Base-by-base conservation (phyloP, 2,797 vertebrate genomes). In the Fundulus diaphanus region DNA sequence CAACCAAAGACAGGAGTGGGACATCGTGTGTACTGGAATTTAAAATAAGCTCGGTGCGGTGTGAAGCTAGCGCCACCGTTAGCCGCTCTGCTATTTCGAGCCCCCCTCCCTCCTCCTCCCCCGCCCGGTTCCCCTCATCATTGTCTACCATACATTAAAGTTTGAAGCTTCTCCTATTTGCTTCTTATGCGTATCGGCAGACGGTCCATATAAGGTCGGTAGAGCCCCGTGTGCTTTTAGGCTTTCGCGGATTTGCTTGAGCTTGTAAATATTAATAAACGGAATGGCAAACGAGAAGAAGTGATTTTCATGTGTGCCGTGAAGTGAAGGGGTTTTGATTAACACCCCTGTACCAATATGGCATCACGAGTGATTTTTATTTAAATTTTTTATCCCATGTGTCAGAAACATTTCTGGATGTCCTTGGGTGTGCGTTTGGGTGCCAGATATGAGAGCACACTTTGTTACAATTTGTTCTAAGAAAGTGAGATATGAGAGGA, bases 61-160 rank as follows among this genome's bases (percentile, higher is more conserved):
- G 46, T 27, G 6, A 33, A 18, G 46, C 40, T 78, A 59, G 42
- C 2, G 74, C 18, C 52, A 74, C 22, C 15, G 20, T 57, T 79
- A 76, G 78, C 72, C 33, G 37, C 42, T 6, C 35, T 20, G 51
- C 68, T 74, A 40, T 22, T n/a, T 22, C 52, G 70, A 52, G 20
- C 57, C 11, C 48, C 63, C 59, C 1, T 12, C 51, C 73, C n/a
- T 24, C 1, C 0, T 15, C 51, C 68, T 49, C 70, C 44, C 44
- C 44, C 15, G 12, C 44, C 44, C 40, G 40, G 40, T 11, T 42
- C 7, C 40, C 48, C 18, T 59, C 12, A 31, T 69, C 61, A 74
- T 65, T 46, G 24, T 35, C 61, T 54, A 71, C 57, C 52, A 82
- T 73, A 68, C 66, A 56, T 48, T 82, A 84, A 92, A 94, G 88